Evolutionary conservation across 2,888 invertebrate genomes (phyloP).

Genomic region (Eumacrocentrus americanus): DNA sequence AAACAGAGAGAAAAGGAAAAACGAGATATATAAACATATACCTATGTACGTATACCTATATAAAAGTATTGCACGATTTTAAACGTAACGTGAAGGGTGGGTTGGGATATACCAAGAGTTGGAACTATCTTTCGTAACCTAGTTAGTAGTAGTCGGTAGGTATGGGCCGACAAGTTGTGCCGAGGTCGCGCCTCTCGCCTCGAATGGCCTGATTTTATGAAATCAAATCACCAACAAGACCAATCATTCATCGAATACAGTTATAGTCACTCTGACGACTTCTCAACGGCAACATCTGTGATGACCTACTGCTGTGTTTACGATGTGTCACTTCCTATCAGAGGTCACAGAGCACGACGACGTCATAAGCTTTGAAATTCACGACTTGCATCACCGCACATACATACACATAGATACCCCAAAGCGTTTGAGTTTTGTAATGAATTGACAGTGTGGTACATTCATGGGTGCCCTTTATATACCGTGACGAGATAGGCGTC

Average conservation of each 20-base stretch:
- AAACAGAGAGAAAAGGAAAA: background rate
- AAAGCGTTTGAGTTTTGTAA: background rate
- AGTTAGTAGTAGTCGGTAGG: slow-evolving; percentile 16
- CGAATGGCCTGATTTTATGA: slow-evolving; percentile 17
- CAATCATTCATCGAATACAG: slow-evolving; percentile 15
- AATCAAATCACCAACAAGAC: slow-evolving; percentile 19
- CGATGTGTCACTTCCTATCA: slow-evolving; percentile 27
- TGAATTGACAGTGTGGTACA: slow-evolving; percentile 1
- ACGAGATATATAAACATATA: background rate
- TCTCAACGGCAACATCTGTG: background rate
- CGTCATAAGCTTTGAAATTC: background rate
- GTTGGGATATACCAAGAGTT: background rate
- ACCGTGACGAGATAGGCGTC: slow-evolving; percentile 18
- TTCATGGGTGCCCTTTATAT: slow-evolving; percentile 17
- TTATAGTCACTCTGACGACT: background rate
- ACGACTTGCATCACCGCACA: background rate
- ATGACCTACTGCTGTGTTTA: too few species aligned
- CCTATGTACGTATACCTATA: background rate
- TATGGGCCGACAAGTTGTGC: slow-evolving; percentile 2
- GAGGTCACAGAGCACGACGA: slow-evolving; percentile 2
- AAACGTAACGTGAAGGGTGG: background rate
- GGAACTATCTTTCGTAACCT: slow-evolving; percentile 11
- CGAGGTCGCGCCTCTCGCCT: background rate
- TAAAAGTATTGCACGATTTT: too few species aligned
- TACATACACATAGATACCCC: background rate